phyloP scores from a whole-genome alignment of 2,113 vertebrate genomes.

The Gobiocypris rarus region DNA sequence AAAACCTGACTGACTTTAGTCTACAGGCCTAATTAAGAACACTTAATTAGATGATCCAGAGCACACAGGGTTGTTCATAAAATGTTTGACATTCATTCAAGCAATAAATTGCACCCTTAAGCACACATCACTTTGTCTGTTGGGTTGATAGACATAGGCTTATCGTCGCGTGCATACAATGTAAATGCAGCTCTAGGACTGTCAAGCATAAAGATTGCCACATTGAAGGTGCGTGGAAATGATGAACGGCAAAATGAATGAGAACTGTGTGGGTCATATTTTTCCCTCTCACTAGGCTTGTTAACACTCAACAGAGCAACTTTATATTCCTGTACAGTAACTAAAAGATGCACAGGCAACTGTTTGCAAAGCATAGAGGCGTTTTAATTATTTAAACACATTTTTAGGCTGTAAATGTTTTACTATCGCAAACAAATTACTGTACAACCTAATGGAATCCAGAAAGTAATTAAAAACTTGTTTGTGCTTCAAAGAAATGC shows the following conservation, averaged over 20 bases:
- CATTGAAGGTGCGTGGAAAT: neutral
- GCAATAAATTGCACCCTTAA: neutral
- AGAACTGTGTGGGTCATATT: neutral
- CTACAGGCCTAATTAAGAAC: no score
- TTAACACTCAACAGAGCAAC: conserved; percentile 10
- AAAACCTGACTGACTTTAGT: neutral
- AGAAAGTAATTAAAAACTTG: neutral
- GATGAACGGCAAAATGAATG: neutral
- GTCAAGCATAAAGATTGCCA: neutral
- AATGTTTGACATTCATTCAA: neutral
- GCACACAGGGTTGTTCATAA: neutral
- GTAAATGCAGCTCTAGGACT: neutral
- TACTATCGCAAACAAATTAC: neutral
- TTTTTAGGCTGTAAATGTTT: neutral
- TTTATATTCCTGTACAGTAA: conserved; percentile 14
- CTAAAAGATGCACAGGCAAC: neutral
- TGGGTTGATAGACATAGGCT: neutral
- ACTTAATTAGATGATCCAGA: neutral
- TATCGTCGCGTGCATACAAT: neutral
- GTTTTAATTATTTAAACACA: neutral
- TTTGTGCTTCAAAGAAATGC: neutral
- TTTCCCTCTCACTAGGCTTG: conserved; percentile 4
- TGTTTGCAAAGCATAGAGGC: neutral
- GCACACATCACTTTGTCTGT: neutral
- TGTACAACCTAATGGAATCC: neutral